Evolutionary conservation across 2,888 invertebrate genomes (phyloP), one percentile per base, ranked within the genome.

Genomic region (Lasioglossum malachurum): DNA sequence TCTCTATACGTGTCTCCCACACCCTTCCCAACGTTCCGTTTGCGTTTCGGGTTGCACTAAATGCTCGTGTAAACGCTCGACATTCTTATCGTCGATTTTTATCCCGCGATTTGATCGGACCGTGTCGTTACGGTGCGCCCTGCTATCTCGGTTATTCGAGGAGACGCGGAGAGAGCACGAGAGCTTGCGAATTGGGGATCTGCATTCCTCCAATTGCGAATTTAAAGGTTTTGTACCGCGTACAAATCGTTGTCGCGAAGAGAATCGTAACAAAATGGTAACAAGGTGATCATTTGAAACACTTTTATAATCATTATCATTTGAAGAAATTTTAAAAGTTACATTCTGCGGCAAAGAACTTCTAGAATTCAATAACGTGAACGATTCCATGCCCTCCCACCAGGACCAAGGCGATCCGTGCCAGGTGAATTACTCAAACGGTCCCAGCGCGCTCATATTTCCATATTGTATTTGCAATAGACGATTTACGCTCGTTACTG

Each of bases 61-160:
- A 83, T 72, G 85, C 75, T 67, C 72, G 75, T 83, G 71, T 83
- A 83, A 84, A 84, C 78, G 85, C 84, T 79, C 84, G 79, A 76
- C 72, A 79, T 85, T 83, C 84, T 85, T 79, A 83, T 83, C 84
- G 53, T 64, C 53, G 38, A 67, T 76, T 76, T 64, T 64, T 64
- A 35, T 64, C 44, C 41, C 27, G 27, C 69, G 69, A 69, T 53
- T 75, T 23, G 53, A 75, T 53, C 57, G 75, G 10, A n/a, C 27
- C n/a, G 38, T 8, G 31, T 35, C 31, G 64, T 64, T 64, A 64
- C 64, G 35, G 31, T 3, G 64, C 19, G 64, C 64, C 35, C 31
- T 64, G 64, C 64, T 31, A 69, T 69, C 38, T 38, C 23, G 69
- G 38, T 69, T 69, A 64, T 35, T 64, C 64, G 31, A 64, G 57